Evolutionary conservation across 2,888 invertebrate genomes (phyloP).

Genomic region (Xylophagus ater): DNA sequence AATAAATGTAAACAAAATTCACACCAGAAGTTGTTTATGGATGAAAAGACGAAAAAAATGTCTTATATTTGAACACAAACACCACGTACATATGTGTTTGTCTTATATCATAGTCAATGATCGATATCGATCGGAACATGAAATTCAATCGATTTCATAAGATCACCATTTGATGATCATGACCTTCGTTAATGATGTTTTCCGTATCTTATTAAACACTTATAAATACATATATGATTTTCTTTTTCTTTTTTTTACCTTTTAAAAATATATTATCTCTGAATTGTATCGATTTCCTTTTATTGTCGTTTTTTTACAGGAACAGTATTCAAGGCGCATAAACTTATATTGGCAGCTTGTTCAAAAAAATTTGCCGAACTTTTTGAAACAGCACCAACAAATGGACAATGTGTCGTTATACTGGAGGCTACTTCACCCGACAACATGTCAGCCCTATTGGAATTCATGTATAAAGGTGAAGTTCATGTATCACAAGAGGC

Average conservation of each 20-base stretch:
- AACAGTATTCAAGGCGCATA: conserved; percentile 83
- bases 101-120: no score
- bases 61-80: no score
- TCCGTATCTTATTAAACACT: background rate
- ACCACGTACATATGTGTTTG: no score
- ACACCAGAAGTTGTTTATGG: no score
- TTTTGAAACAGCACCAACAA: conserved; percentile 76
- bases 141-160: no score
- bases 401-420: conserved; percentile 71
- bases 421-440: conserved; percentile 81
- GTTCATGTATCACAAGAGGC: conserved; percentile 88
- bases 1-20: no score
- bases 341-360: conserved; percentile 83
- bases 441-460: conserved; percentile 81
- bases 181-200: background rate
- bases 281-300: no score
- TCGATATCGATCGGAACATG: no score
- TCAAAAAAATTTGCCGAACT: conserved; percentile 87
- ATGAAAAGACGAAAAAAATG: no score
- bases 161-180: no score
- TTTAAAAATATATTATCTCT: no score
- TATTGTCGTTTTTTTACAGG: no score
- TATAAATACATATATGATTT: conserved; percentile 5
- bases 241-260: conserved; percentile 3
- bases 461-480: conserved; percentile 92